phyloP scores from a whole-genome alignment of 2,888 invertebrate species.

The Crepidodera aurea region DNA sequence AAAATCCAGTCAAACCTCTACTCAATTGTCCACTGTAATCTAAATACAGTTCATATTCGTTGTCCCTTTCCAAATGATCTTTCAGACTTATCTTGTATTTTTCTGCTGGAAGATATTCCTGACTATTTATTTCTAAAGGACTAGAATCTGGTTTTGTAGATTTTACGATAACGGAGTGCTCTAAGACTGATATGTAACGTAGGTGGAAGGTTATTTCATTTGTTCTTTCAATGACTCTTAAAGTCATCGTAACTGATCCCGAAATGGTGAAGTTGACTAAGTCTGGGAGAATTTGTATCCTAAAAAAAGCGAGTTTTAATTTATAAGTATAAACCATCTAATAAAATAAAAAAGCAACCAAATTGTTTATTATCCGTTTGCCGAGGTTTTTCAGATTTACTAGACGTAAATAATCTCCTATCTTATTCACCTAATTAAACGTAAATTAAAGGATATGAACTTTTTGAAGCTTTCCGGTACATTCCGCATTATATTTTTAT shows the following conservation, averaged over 20 bases:
- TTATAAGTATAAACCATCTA: too few relatives aligned
- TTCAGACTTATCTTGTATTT: conserved; percentile 58
- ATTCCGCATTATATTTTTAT: too few relatives aligned
- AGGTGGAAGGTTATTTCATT: conserved; percentile 61
- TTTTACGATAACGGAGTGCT: conserved; percentile 54
- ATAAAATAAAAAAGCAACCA: too few relatives aligned
- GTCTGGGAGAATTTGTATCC: conserved; percentile 58
- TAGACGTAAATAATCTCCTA: too few relatives aligned
- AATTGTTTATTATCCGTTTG: too few relatives aligned
- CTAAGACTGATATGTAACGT: conserved; percentile 60
- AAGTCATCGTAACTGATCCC: conserved; percentile 60
- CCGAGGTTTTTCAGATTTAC: too few relatives aligned
- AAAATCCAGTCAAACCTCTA: conserved; percentile 68
- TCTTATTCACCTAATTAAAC: too few relatives aligned
- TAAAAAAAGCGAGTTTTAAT: conserved; percentile 41
- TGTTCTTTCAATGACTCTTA: conserved; percentile 59
- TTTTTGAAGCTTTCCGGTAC: too few relatives aligned
- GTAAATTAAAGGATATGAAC: too few relatives aligned
- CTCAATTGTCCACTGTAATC: conserved; percentile 65
- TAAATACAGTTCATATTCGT: conserved; percentile 62
- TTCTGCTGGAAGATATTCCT: conserved; percentile 54
- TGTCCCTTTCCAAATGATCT: conserved; percentile 54
- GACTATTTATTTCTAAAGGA: conserved; percentile 54
- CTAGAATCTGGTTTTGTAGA: conserved; percentile 43
- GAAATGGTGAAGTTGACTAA: conserved; percentile 61